Base-by-base conservation (phyloP, 2,888 invertebrate species). In the Aphrophora alni region DNA sequence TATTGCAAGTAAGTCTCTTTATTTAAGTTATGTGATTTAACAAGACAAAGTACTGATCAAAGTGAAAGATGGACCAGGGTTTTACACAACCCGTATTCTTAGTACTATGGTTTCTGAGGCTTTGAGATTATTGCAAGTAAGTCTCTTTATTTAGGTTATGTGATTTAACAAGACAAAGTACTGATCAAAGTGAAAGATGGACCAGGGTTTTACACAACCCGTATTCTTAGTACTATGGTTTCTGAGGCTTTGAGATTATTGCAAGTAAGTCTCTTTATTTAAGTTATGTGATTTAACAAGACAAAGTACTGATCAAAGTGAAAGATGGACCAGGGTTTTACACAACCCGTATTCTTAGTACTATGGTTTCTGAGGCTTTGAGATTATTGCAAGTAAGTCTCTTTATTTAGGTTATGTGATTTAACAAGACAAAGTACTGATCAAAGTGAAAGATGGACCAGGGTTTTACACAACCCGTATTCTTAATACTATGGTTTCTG, bases 321-420 rank as follows among this genome's bases (percentile, higher is more conserved):
- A 97, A 97, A 73, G 99, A 99, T 89, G 98, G 98, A 3, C 99
- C 99, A 33, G 99, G 99, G 76, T 99, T 99, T 90, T 99, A 99
- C 89, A 99, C 99, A 28, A 99, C 99, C 0, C 92, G 99, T 85
- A 98, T 99, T 85, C 90, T 99, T 73, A 93, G 96, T 75, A 95
- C 97, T 7, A 97, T 98, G 96, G 91, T 98, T 87, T 93, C 97
- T 12, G 99, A 99, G 90, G 95, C 95, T 73, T 91, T 98, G 83
- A 92, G 97, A 88, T 89, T 89, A 82, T 86, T 90, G 81, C 89
- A 90, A 87, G 89, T 89, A 83, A 77, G 73, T 44, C 26, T 25
- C 28, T 81, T 14, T 7, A 38, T 28, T 68, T n/a, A 59, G n/a
- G 0, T 68, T 76, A 80, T 38, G 38, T n/a, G 10, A 74, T 81